Base-by-base conservation (phyloP, 2,113 vertebrate species). In the Neolamprologus hecqui region DNA sequence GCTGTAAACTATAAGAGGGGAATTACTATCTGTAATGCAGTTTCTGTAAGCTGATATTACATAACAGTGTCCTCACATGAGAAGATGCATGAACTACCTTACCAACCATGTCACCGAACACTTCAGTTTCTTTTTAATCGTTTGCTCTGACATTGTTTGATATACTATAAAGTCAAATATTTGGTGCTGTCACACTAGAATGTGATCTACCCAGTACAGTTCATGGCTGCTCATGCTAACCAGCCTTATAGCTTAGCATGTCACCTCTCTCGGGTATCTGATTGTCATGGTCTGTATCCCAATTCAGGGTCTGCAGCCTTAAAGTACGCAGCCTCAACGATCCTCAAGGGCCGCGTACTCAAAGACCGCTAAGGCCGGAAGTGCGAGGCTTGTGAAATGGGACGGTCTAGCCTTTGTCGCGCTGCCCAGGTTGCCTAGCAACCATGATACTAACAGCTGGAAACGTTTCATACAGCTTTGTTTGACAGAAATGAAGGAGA, bases 211-310 rank as follows among this genome's bases (percentile, higher is more conserved):
- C 10, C 17, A 12, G 31, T n/a, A 2, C 31, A 65, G 19, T 65
- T 4, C 1, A 60, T 17, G 57, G 57, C 9, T 60, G 57, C 57
- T 53, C 49, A 60, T 10, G 28, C 1, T 31, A 60, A 60, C 8
- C 57, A 57, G 21, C 23, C 54, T 28, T 28, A 14, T 5, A 57
- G 4, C 54, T 57, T 31, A 4, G 57, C 26, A 58, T 28, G 26
- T 31, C 26, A 15, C 13, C 13, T 58, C 26, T 58, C 23, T 58
- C 23, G 8, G 55, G 13, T 28, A 40, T 40, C 37, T 40, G 37
- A 40, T 40, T 40, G 37, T 40, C 37, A 40, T 11, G 0, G 37
- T 0, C 37, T 37, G 37, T 37, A 2, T 37, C 37, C 37, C 37
- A 37, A 37, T 37, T 37, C 37, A 37, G 37, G 37, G 37, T 37